phyloP scores from a whole-genome alignment of 2,797 vertebrate genomes.

The Falco concolor region DNA sequence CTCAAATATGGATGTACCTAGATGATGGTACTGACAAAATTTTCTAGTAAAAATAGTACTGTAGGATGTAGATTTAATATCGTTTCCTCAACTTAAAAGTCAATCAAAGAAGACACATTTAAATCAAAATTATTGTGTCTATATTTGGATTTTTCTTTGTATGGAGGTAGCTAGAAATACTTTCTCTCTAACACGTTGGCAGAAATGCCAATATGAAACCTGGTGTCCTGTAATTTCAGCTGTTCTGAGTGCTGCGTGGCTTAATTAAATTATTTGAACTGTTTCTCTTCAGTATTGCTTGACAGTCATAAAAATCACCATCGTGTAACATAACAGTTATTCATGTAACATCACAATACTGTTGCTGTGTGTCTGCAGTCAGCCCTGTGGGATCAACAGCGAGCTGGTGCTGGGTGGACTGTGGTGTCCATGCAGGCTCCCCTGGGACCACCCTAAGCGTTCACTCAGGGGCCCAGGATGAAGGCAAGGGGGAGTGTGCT shows the following conservation, averaged over 20 bases:
- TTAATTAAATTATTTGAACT: not conserved
- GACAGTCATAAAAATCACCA: not conserved
- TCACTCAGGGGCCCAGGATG: not conserved
- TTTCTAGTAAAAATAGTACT: not conserved
- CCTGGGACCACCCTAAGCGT: not conserved
- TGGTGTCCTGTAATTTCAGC: not conserved
- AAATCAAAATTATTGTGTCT: not conserved
- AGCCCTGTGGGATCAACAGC: not conserved
- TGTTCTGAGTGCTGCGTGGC: not conserved
- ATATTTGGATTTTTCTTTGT: not conserved
- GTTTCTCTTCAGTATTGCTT: not conserved
- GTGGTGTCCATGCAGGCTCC: not conserved
- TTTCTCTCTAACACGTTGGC: not conserved
- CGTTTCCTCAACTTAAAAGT: not conserved
- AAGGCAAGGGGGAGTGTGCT: rapidly evolving
- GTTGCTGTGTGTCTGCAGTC: not conserved
- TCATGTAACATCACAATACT: rapidly evolving
- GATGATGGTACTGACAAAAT: not conserved
- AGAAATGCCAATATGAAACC: not conserved
- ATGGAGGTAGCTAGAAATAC: not conserved
- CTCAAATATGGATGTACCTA: not conserved
- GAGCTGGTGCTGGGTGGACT: not conserved
- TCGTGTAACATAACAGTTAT: not conserved
- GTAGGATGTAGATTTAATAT: not conserved
- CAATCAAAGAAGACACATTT: not conserved